Base-by-base conservation (phyloP, 2,888 invertebrate species). In the Gastrophysa polygoni region DNA sequence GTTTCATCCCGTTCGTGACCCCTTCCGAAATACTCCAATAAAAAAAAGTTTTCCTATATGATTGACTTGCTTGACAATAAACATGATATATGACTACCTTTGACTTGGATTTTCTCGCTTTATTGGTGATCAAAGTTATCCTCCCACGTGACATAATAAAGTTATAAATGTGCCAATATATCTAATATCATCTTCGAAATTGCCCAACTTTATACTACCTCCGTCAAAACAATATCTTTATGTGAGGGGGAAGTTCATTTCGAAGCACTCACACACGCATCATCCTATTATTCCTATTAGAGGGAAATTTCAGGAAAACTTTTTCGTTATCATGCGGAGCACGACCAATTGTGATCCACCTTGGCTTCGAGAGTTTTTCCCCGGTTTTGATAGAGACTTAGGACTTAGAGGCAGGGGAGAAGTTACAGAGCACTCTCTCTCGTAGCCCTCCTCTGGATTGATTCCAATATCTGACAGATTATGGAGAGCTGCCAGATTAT, bases 281-380 rank as follows among this genome's bases (percentile, higher is more conserved):
- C 43, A 43, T 38, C 34, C 54, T 38, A 29, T 18, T 51, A 32
- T 51, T 51, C 61, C 70, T 67, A 67, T 67, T 71, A 71, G 38
- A 38, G 38, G 69, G 69, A 71, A 73, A 73, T 69, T 67, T 52
- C 32, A 20, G 46, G 18, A 38, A 46, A 46, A 54, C 24, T 69
- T 71, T 65, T 66, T 60, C 61, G 67, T 73, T 73, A 72, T 71
- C 72, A 73, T 73, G 70, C 73, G 61, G 66, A 60, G 67, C 73
- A 73, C 72, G 73, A 61, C 70, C 66, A 62, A 61, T 59, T 63
- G 66, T 55, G 66, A 68, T 68, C 63, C 60, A 67, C 57, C 67
- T 57, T 61, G 51, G 59, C 34, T 61, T 59, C 49, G 52, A 48
- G 14, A 58, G 56, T 56, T 48, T 54, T 32, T 54, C 16, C 48